Conservation (phyloP, 2,888 invertebrate species). For the Serripes groenlandicus region DNA sequence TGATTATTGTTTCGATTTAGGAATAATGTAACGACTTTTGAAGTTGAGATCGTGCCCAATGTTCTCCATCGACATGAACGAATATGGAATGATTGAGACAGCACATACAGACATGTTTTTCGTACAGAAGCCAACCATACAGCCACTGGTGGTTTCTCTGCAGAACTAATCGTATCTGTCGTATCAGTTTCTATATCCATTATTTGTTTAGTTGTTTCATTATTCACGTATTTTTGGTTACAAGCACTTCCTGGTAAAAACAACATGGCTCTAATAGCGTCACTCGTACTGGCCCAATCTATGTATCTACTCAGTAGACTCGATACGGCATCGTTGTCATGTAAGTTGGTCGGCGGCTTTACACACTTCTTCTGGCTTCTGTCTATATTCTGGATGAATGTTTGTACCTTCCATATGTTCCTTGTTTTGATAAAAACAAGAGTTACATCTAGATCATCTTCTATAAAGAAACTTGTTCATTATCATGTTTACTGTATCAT, state of each 20-base stretch:
- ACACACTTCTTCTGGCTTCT: slow-evolving; percentile 52
- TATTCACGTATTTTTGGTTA: slow-evolving; percentile 32
- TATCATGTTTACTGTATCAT: slow-evolving; percentile 26
- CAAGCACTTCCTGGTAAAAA: slow-evolving; percentile 46
- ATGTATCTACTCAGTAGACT: slow-evolving; percentile 29
- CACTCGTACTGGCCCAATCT: slow-evolving; percentile 35
- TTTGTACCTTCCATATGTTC: slow-evolving; percentile 53
- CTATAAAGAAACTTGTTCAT: background rate
- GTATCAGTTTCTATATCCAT: slow-evolving; percentile 43
- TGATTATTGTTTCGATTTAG: background rate
- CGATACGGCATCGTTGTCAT: slow-evolving; percentile 3
- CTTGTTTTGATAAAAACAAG: slow-evolving; percentile 35
- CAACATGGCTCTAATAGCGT: slow-evolving; percentile 39
- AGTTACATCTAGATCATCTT: background rate
- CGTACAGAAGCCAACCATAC: background rate
- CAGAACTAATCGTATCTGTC: background rate
- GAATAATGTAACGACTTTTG: background rate
- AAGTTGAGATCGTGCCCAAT: background rate
- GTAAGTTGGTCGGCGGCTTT: slow-evolving; percentile 26
- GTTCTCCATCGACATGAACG: background rate
- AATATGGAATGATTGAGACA: background rate
- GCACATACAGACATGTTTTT: background rate
- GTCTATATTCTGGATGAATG: slow-evolving; percentile 36
- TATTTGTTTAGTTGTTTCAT: slow-evolving; percentile 34
- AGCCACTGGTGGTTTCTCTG: background rate